Evolutionary conservation across 2,113 vertebrate genomes (phyloP).

Genomic region (Hemiprocne comata): DNA sequence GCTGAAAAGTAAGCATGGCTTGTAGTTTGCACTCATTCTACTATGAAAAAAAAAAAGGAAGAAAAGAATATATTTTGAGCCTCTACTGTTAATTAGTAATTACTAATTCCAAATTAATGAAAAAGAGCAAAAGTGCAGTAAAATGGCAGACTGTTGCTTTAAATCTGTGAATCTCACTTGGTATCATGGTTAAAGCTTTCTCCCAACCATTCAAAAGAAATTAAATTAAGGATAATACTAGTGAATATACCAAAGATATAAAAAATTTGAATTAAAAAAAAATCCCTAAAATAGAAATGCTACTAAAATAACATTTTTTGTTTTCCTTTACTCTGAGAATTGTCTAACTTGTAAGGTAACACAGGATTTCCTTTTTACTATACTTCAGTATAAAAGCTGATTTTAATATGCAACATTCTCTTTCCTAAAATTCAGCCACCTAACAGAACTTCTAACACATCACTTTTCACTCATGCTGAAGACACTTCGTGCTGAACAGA

Average conservation of each 20-base stretch:
- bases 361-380: background rate
- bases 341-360: background rate
- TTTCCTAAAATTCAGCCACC: background rate
- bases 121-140: background rate
- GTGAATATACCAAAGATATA: background rate
- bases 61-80: background rate
- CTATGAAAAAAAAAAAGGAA: background rate
- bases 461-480: background rate
- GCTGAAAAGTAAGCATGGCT: background rate
- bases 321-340: background rate
- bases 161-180: background rate
- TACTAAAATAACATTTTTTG: background rate
- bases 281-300: background rate
- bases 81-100: background rate
- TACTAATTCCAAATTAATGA: background rate
- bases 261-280: background rate
- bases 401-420: accelerated
- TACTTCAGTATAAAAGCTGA: background rate
- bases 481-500: background rate
- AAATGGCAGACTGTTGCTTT: background rate
- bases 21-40: background rate
- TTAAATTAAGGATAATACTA: background rate
- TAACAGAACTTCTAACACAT: background rate
- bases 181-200: background rate
- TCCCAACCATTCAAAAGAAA: background rate